Evolutionary conservation across 2,888 invertebrate genomes (phyloP), one percentile per base, ranked within the genome.

Genomic region (Stomorhina lunata): DNA sequence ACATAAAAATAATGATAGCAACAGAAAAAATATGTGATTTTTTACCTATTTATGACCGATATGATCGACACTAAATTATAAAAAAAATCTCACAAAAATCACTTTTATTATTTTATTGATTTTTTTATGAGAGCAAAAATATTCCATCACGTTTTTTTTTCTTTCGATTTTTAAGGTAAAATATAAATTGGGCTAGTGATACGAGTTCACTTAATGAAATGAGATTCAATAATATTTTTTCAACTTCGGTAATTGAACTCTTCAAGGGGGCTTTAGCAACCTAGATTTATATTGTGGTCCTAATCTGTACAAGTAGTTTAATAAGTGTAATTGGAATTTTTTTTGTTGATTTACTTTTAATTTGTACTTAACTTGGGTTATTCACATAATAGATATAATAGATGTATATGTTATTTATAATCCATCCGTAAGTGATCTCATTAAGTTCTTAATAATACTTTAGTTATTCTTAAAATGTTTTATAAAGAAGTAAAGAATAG

Each of bases 131-230:
- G 17, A 40, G 22, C 17, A 61, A 76, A 69, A 69, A 77, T 77
- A 68, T 77, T 77, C 77, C 69, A 77, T 77, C 40, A 61, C 37
- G 27, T 37, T 43, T 22, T 53, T 50, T 77, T 40, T n/a, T n/a
- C n/a, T n/a, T n/a, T n/a, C n/a, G n/a, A n/a, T n/a, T n/a, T n/a
- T n/a, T n/a, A n/a, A 4, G 4, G 48, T 50, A 50, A 29, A 50
- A 53, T n/a, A 20, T 9, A 48, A 77, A 61, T 69, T 69, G 68
- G 77, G 77, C 53, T 61, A 77, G 59, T 77, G 27, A 25, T n/a
- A n/a, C n/a, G n/a, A 10, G 27, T 10, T n/a, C 9, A 17, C 9
- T 9, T 66, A 29, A 15, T 15, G 15, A 63, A 15, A 27, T 27
- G 17, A 43, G 37, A 37, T 4, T 12, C 37, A n/a, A 37, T 12